A percentile compares a stretch with the other conserved stretches of the same genome.
phyloP scores from a whole-genome alignment of 2,888 invertebrate species.

The Dynastes hyllus region DNA sequence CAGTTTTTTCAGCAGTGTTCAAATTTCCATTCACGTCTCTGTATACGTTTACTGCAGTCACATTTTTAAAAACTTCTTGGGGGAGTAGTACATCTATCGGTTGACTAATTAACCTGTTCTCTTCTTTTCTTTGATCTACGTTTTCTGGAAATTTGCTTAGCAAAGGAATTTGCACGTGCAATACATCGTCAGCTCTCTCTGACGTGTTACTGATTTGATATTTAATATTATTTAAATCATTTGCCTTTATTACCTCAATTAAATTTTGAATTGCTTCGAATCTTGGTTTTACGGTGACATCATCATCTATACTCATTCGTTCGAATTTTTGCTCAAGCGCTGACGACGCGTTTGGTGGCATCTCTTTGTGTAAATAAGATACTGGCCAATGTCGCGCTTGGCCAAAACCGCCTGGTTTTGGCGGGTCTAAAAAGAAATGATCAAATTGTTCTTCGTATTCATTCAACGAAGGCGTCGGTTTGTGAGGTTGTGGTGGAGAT shows the following conservation, averaged over 20 bases:
- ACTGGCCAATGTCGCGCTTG: conserved; percentile 81
- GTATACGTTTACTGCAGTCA: not conserved
- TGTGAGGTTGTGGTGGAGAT: conserved; percentile 67
- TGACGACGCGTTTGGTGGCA: conserved; percentile 79
- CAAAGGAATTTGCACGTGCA: conserved; percentile 68
- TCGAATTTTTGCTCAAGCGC: conserved; percentile 54
- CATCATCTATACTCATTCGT: conserved; percentile 55
- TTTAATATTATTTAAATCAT: conserved; percentile 66
- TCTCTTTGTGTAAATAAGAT: conserved; percentile 85
- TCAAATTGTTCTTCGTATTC: conserved; percentile 69
- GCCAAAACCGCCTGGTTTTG: conserved; percentile 73
- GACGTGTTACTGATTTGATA: conserved; percentile 67
- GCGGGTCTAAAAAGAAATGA: conserved; percentile 70
- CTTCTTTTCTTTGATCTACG: conserved; percentile 44
- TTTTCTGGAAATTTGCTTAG: conserved; percentile 64
- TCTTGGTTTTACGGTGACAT: conserved; percentile 56
- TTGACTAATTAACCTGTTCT: conserved; percentile 35
- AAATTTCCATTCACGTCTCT: conserved; percentile 22
- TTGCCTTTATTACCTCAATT: conserved; percentile 67
- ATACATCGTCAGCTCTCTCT: conserved; percentile 65
- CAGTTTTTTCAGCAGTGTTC: conserved; percentile 26
- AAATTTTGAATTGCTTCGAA: conserved; percentile 67
- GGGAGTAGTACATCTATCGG: conserved; percentile 49
- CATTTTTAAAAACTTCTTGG: not conserved
- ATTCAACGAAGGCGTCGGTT: conserved; percentile 68